phyloP scores from a whole-genome alignment of 1,140 invertebrate genomes.

The Megalopta genalis region DNA sequence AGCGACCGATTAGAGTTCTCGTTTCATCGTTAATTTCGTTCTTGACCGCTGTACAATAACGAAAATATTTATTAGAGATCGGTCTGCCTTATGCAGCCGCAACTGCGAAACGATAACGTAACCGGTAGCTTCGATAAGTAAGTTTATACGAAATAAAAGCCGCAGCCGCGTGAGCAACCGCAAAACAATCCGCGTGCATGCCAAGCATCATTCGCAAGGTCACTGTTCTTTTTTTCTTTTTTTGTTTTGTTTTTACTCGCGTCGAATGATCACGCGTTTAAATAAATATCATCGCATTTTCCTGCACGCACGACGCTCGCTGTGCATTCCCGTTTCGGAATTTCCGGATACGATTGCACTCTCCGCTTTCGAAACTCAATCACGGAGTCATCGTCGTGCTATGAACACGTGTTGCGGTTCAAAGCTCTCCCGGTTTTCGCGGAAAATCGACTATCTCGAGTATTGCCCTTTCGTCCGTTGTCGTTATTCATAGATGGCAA shows the following conservation, averaged over 20 bases:
- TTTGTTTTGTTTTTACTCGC: too few relatives aligned
- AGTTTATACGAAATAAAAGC: neutral
- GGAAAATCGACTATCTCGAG: neutral
- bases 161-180: neutral
- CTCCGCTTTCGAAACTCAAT: neutral
- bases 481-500: neutral
- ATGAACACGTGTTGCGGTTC: neutral
- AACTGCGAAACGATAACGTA: too few relatives aligned
- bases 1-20: too few relatives aligned
- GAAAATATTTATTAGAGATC: too few relatives aligned
- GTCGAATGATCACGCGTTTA: neutral
- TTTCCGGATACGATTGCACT: slow-evolving; percentile 4
- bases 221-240: neutral
- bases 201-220: neutral
- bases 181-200: too few relatives aligned
- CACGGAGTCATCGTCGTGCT: neutral
- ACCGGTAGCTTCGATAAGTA: too few relatives aligned
- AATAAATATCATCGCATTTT: neutral
- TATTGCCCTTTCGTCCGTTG: neutral
- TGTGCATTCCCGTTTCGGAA: neutral
- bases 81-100: too few relatives aligned
- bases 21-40: too few relatives aligned
- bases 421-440: neutral
- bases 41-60: too few relatives aligned
- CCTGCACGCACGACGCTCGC: neutral